These are phyloP conservation scores for Anguilla japonica DNA, from an alignment of 2,113 vertebrate genomes.

Conservation along the genomic window DNA sequence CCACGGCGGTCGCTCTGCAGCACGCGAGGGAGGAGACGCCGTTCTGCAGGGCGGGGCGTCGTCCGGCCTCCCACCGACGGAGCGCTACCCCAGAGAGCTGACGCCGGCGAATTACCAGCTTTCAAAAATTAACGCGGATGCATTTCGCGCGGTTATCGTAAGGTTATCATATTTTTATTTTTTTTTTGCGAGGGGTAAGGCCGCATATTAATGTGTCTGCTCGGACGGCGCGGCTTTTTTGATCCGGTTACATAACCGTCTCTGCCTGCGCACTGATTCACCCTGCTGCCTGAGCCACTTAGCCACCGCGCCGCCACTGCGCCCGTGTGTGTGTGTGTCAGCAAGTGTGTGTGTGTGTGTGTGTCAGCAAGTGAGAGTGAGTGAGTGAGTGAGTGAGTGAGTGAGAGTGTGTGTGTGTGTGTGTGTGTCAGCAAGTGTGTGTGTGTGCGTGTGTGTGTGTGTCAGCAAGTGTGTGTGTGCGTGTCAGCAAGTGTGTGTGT, in stretches of 20 bases:
- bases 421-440: too few relatives aligned
- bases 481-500: too few relatives aligned
- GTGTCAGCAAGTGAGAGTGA: too few relatives aligned
- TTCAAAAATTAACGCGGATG: not conserved
- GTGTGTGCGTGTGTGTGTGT: too few relatives aligned
- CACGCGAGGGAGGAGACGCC: not conserved
- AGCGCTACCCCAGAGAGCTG: too few relatives aligned
- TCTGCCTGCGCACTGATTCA: constrained; percentile 4
- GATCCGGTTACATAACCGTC: constrained; percentile 15
- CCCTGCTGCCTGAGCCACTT: not conserved
- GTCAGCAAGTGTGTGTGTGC: too few relatives aligned
- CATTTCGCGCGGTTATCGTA: not conserved
- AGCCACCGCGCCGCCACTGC: too few relatives aligned
- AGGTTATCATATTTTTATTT: not conserved
- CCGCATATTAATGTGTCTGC: not conserved
- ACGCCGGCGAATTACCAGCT: not conserved
- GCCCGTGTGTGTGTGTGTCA: too few relatives aligned
- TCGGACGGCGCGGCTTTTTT: not conserved
- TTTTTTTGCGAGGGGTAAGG: not conserved
- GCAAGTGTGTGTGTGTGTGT: too few relatives aligned
- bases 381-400: too few relatives aligned
- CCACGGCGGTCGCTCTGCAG: not conserved
- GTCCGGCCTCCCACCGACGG: too few relatives aligned
- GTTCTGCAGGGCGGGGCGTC: not conserved
- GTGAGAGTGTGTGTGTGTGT: too few relatives aligned